Base-by-base conservation (phyloP, 2,113 vertebrate species). In the Cyanoramphus novaezelandiae region DNA sequence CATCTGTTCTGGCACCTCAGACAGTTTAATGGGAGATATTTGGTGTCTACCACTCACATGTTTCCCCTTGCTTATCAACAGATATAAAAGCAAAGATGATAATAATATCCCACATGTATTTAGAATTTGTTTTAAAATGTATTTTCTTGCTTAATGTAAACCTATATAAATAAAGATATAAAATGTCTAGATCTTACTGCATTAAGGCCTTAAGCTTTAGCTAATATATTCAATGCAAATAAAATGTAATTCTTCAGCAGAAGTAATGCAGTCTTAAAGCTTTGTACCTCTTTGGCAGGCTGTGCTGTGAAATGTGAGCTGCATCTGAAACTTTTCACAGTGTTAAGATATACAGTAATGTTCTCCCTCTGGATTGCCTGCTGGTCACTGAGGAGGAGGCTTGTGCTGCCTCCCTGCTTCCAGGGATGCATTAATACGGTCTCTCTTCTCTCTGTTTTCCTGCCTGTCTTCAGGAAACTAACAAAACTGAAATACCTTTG, bases 401-500 rank as follows among this genome's bases (percentile, higher is more conserved):
- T 83, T 10, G 8, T 14, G 8, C 44, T 78, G 11, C 76, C 83
- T 94, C 25, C 28, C 31, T 63, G 55, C 52, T 94, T 80, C 92
- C 60, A 77, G 53, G 46, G 44, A 92, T n/a, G 28, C 17, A 72
- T 82, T 74, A 90, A 33, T 86, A n/a, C 11, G 41, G 55, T 41
- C 69, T 94, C 21, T 88, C 21, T 62, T 43, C 41, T 67, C 49
- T 77, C 49, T 1, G 0, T 63, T 90, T 91, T 47, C 47, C 17
- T 83, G 18, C 49, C 50, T 81, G 68, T 77, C 63, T 92, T 92
- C 53, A 65, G 59, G 69, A 86, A 43, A 78, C 53, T 82, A 72
- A 88, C 57, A 92, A 76, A 91, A 60, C 53, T 92, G 50, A 63
- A 93, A 86, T 92, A 90, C 92, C 60, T 92, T 78, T 88, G 94